Evolutionary conservation across 1,140 invertebrate genomes (phyloP).

Genomic region (Probaryconus sp.): DNA sequence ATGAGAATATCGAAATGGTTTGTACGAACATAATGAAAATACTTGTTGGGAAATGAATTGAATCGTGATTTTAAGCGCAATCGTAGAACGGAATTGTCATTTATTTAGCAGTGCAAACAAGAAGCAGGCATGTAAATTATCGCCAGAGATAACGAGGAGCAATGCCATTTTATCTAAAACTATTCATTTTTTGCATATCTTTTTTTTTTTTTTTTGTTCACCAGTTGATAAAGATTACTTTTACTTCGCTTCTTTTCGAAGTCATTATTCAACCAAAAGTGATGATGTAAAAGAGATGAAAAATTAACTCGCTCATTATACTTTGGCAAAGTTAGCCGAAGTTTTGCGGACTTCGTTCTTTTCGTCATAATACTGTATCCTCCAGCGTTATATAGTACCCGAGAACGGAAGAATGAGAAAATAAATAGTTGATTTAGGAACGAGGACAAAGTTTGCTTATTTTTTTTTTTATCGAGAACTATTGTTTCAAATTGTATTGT

Average conservation of each 20-base stretch:
- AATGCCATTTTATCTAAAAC: conserved; percentile 17
- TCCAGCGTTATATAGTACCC: conserved; percentile 44
- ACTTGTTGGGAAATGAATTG: no score
- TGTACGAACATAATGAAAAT: no score
- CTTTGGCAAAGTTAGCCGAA: conserved; percentile 64
- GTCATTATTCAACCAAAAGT: conserved; percentile 64
- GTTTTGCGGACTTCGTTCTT: conserved; percentile 63
- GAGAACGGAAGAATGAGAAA: conserved; percentile 40
- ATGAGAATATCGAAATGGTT: no score
- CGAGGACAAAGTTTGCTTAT: conserved; percentile 29
- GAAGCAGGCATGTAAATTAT: conserved; percentile 15
- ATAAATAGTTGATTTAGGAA: conserved; percentile 50
- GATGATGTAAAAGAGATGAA: conserved; percentile 68
- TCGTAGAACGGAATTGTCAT: neutral
- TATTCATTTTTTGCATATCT: neutral
- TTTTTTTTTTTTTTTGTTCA: conserved; percentile 20
- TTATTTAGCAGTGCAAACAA: conserved; percentile 1
- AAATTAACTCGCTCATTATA: conserved; percentile 70
- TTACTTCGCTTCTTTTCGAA: conserved; percentile 30
- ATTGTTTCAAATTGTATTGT: conserved; percentile 47
- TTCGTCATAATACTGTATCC: conserved; percentile 62
- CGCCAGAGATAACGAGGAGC: conserved; percentile 2
- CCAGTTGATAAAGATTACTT: conserved; percentile 41
- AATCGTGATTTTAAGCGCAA: neutral
- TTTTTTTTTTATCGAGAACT: conserved; percentile 44